Conservation (phyloP, 2,113 vertebrate genomes). For the Engraulis encrasicolus region DNA sequence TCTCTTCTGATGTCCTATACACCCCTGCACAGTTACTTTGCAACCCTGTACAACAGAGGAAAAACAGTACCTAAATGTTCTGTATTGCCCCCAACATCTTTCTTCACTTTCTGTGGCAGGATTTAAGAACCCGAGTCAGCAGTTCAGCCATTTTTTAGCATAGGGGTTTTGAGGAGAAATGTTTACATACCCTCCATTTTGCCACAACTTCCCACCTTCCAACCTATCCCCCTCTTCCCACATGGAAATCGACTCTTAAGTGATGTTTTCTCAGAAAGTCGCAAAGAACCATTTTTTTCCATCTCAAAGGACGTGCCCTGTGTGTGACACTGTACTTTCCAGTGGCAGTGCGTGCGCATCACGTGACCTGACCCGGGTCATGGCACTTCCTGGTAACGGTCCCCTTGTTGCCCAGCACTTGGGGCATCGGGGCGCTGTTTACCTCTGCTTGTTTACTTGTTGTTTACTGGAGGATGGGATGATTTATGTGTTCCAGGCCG, state of each 20-base stretch:
- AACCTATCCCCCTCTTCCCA: not conserved
- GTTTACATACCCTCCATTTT: not conserved
- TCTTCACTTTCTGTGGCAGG: no score
- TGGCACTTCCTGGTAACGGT: slow-evolving; percentile 7
- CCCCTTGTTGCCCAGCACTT: slow-evolving; percentile 30
- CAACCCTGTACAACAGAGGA: no score
- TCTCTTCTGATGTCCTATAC: no score
- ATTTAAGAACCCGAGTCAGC: not conserved
- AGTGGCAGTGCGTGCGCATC: slow-evolving; percentile 26
- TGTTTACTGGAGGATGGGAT: slow-evolving; percentile 45
- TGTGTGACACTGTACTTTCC: not conserved
- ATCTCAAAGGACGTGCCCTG: not conserved
- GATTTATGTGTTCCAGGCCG: slow-evolving; percentile 54
- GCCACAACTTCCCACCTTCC: not conserved
- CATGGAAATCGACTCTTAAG: not conserved
- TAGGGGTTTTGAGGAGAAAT: not conserved
- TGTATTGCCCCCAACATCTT: no score
- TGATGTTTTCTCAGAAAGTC: not conserved
- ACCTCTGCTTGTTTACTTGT: slow-evolving; percentile 56
- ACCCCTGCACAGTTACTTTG: no score
- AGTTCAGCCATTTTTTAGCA: no score
- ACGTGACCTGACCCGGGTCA: slow-evolving; percentile 30
- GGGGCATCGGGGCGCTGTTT: slow-evolving; percentile 50
- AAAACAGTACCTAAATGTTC: no score
- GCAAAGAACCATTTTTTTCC: not conserved